Evolutionary conservation across 2,888 invertebrate genomes (phyloP), one percentile per base, ranked within the genome.

Genomic region (Hyppa rectilinea): DNA sequence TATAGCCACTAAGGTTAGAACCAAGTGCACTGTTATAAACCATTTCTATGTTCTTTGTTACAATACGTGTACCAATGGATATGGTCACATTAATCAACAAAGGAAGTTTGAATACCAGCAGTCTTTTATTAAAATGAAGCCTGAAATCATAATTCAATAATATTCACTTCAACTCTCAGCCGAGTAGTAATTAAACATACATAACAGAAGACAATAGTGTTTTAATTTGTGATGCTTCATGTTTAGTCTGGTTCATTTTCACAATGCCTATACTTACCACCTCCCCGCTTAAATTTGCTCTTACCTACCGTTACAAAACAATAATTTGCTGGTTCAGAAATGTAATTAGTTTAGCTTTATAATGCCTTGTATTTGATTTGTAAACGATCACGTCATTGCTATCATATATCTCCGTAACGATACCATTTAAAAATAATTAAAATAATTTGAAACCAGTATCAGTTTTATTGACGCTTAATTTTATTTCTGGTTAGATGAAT

Each of bases 151-250:
- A 14, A 34, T 50, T 68, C 26, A n/a, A 50, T 68, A 60, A 58
- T 47, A 75, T 43, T 62, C 12, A 50, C 49, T 52, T 58, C 7
- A 71, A 60, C 29, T 53, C 53, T 56, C 53, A 45, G 49, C n/a
- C 23, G 40, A 6, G 12, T 36, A 49, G 23, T 34, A 59, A 52
- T 40, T 75, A 56, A 60, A 62, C 23, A 62, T 20, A 62, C 38
- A 58, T 29, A 34, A 38, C 60, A 50, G 23, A 40, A 65, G 69
- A 74, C 75, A 75, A 78, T 75, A 63, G 53, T 78, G 65, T 75
- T 78, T 71, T 26, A 63, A 38, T 62, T 47, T 20, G n/a, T 47
- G n/a, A 62, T 59, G 66, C 49, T 43, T 31, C 52, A 34, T 78
- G 63, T 77, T 78, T 74, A 34, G 34, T 55, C 53, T 65, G 4